Percentiles rank a stretch among this genome's conserved stretches.
These are phyloP conservation scores for Pediacus dermestoides DNA, from an alignment of 2,888 invertebrate species.

Conservation along the genomic window DNA sequence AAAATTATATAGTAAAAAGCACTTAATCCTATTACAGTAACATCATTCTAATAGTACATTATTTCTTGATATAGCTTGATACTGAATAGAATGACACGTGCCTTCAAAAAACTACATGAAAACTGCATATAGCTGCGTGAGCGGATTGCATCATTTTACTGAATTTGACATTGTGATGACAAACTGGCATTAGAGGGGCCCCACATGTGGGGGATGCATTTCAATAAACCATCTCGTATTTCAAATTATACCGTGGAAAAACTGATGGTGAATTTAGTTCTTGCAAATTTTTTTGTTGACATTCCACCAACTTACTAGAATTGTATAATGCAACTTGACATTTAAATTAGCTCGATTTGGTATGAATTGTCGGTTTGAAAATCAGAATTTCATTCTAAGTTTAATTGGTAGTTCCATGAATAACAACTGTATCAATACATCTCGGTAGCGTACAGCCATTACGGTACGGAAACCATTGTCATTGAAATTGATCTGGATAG, in stretches of 20 bases:
- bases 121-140: slow-evolving; percentile 25
- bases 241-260: too few relatives aligned
- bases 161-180: too few relatives aligned
- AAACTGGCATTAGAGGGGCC: too few relatives aligned
- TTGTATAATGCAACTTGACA: too few relatives aligned
- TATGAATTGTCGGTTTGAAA: too few relatives aligned
- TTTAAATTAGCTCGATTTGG: slow-evolving; percentile 2
- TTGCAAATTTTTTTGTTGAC: too few relatives aligned
- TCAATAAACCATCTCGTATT: too few relatives aligned
- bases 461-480: slow-evolving; percentile 28
- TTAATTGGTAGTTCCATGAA: slow-evolving; percentile 26
- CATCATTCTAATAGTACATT: slow-evolving; percentile 15
- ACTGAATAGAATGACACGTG: slow-evolving; percentile 17
- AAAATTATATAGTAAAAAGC: slow-evolving; percentile 29
- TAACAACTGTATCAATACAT: slow-evolving; percentile 27
- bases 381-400: slow-evolving; percentile 18
- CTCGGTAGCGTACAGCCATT: slow-evolving; percentile 25
- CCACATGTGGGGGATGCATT: too few relatives aligned
- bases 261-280: too few relatives aligned
- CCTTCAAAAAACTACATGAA: slow-evolving; percentile 25
- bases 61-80: slow-evolving; percentile 8
- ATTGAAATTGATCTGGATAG: slow-evolving; percentile 26
- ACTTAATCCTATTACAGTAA: slow-evolving; percentile 30
- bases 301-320: too few relatives aligned
- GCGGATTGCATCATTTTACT: slow-evolving; percentile 16